A percentile compares a stretch with the other conserved stretches of the same genome.
Evolutionary conservation across 92 coral and sea anemone species (phyloP).

Genomic region (Scolanthus callimorphus): DNA sequence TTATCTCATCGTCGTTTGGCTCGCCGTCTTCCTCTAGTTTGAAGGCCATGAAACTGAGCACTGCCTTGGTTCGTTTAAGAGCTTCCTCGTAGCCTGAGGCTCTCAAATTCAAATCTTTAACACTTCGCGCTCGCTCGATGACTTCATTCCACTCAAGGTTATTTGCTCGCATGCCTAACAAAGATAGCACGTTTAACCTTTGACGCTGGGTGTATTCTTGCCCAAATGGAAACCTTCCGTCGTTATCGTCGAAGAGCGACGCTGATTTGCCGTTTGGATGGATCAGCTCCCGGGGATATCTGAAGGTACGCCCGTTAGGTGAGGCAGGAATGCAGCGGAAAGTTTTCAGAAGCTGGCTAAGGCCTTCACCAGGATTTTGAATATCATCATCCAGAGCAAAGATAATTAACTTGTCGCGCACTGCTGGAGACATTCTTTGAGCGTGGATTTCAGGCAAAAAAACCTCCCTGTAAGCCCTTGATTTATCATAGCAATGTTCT

Average conservation of each 20-base stretch:
- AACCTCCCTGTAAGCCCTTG: slow-evolving; percentile 45
- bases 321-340: slow-evolving; percentile 59
- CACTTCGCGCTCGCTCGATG: slow-evolving; percentile 58
- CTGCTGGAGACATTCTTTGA: no score
- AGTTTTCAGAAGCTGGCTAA: slow-evolving; percentile 8
- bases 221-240: slow-evolving; percentile 67
- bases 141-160: slow-evolving; percentile 67
- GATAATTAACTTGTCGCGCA: slow-evolving; percentile 46
- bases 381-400: slow-evolving; percentile 54
- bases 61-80: slow-evolving; percentile 6
- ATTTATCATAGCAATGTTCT: slow-evolving; percentile 31
- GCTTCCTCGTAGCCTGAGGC: slow-evolving; percentile 9
- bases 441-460: slow-evolving; percentile 57
- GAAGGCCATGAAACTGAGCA: slow-evolving; percentile 21
- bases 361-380: no score
- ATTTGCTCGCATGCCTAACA: slow-evolving; percentile 82
- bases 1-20: no score
- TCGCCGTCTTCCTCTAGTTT: no score
- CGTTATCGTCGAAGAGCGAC: slow-evolving; percentile 39
- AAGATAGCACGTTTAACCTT: slow-evolving; percentile 24
- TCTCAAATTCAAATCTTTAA: slow-evolving; percentile 14
- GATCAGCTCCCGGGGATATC: slow-evolving; percentile 53
- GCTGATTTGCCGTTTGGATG: slow-evolving; percentile 42
- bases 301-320: slow-evolving; percentile 47
- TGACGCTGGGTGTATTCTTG: slow-evolving; percentile 9